A percentile compares a stretch with the other conserved stretches of the same genome.
Conservation (phyloP, 2,797 vertebrate genomes). For the Anguilla obscura region DNA sequence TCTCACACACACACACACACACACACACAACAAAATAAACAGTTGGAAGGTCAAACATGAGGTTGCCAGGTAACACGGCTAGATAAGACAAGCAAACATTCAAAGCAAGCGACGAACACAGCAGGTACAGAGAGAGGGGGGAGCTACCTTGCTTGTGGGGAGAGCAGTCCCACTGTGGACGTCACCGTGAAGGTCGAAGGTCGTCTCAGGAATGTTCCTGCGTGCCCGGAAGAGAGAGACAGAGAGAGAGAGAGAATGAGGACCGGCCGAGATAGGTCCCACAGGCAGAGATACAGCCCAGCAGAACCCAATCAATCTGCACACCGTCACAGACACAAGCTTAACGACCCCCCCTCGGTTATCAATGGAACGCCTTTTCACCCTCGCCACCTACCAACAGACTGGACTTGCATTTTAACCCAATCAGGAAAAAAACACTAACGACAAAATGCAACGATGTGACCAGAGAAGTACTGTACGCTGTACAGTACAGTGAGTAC, state of each 20-base stretch:
- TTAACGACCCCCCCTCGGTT: background rate
- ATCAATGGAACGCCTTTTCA: background rate
- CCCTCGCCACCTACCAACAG: constrained; percentile 27
- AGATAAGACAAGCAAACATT: background rate
- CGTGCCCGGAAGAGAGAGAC: background rate
- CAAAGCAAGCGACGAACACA: background rate
- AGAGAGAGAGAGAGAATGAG: background rate
- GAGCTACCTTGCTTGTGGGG: constrained; percentile 88
- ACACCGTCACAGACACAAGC: constrained; percentile 11
- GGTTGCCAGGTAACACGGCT: background rate
- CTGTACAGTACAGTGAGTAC: too few species aligned
- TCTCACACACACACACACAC: background rate
- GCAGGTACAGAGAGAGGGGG: background rate
- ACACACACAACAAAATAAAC: background rate
- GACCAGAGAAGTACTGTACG: background rate
- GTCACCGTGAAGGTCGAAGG: constrained; percentile 93
- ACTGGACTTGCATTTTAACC: constrained; percentile 22
- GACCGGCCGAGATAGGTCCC: background rate
- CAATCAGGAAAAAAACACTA: constrained; percentile 20
- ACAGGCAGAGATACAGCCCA: background rate
- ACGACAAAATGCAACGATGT: background rate
- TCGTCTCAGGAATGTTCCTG: constrained; percentile 89
- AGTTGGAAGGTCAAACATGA: background rate
- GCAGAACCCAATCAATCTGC: background rate
- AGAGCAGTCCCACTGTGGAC: constrained; percentile 83